phyloP scores from a whole-genome alignment of 2,888 invertebrate genomes.

The Clanis bilineata region DNA sequence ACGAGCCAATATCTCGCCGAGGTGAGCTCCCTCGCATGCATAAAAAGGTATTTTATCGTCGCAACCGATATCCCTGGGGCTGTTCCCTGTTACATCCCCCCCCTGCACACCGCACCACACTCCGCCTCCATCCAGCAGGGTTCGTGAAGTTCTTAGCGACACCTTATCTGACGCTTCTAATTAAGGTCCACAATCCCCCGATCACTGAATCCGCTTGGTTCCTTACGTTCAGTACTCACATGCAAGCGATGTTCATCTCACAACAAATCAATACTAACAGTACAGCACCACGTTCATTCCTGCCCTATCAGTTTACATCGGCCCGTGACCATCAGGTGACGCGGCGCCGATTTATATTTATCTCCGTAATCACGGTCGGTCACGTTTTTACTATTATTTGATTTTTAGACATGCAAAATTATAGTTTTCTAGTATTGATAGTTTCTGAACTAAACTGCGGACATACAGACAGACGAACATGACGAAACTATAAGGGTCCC shows the following conservation, averaged over 20 bases:
- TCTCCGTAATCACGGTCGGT: too few relatives aligned
- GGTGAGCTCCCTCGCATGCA: slow-evolving; percentile 37
- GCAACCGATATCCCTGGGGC: slow-evolving; percentile 20
- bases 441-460: too few relatives aligned
- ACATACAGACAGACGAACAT: too few relatives aligned
- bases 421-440: too few relatives aligned
- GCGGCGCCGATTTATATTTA: not conserved
- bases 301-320: not conserved
- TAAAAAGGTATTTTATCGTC: slow-evolving; percentile 42
- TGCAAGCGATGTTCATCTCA: too few relatives aligned
- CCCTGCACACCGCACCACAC: slow-evolving; percentile 3
- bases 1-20: slow-evolving; percentile 39
- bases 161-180: not conserved
- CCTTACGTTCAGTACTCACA: too few relatives aligned
- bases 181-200: too few relatives aligned
- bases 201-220: too few relatives aligned
- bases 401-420: too few relatives aligned
- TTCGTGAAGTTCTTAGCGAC: not conserved
- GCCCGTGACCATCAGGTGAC: not conserved
- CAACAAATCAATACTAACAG: not conserved
- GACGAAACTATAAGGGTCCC: too few relatives aligned
- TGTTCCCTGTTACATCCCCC: not conserved
- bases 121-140: not conserved
- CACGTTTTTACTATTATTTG: too few relatives aligned
- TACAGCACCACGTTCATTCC: not conserved